Base-by-base conservation (phyloP, 2,797 vertebrate genomes). In the Sus cebifrons region DNA sequence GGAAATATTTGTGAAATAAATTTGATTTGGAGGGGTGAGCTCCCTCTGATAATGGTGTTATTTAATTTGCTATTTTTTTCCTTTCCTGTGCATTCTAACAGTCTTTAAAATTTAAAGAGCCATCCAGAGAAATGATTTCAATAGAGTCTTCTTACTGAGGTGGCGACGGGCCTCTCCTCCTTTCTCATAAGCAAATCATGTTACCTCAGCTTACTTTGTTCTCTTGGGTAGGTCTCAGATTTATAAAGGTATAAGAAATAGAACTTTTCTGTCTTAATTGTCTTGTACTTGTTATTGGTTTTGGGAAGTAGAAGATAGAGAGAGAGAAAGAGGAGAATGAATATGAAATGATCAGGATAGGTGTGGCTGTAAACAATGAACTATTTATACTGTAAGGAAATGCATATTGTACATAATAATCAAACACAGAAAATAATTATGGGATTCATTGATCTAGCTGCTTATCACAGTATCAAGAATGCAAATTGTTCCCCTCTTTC, bases 1-100 rank as follows among this genome's bases (percentile, higher is more conserved):
- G 67, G 54, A 95, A 83, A 87, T 58, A 78, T 29, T 78, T 83
- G 0, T 44, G 82, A 91, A 94, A 79, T 29, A 94, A 81, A 52
- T 78, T 96, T 75, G 23, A 93, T 89, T 89, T 81, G 67, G 60
- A 86, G 23, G 25, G 3, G 12, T 92, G 18, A 94, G 32, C 64
- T 89, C 49, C 16, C 25, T 74, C 89, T 79, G 49, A 32, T 86
- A 36, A 68, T 36, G 7, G 7, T 85, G 5, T 65, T 52, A 88
- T 86, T 95, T 73, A 20, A 88, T 82, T 84, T 94, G 3, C 23
- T 36, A 5, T 25, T 92, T 91, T 91, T 94, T 70, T 27, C 3
- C 81, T 79, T 94, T 70, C 29, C 49, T 58, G 8, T 73, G 16
- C 83, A 56, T 67, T 73, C 16, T 62, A 70, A 8, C 12, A 25